Conservation (phyloP, 2,888 invertebrate species). For the Drosophila fungiperda region DNA sequence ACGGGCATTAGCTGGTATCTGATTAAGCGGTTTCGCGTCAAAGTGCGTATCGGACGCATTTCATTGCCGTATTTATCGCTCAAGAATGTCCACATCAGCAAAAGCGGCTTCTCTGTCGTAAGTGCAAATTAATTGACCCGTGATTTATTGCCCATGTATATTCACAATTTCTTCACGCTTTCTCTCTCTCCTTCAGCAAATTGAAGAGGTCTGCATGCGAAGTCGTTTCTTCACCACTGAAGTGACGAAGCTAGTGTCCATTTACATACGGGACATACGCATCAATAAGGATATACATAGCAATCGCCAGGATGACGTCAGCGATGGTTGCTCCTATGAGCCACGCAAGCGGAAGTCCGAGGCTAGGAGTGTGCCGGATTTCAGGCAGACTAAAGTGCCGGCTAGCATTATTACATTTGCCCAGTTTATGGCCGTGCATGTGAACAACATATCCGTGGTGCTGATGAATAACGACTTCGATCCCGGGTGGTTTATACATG, state of each 20-base stretch:
- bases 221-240: constrained; percentile 96
- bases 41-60: constrained; percentile 92
- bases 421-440: constrained; percentile 95
- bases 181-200: constrained; percentile 87
- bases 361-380: constrained; percentile 87
- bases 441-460: constrained; percentile 90
- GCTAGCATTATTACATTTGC: constrained; percentile 93
- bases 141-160: constrained; percentile 9
- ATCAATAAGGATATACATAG: constrained; percentile 91
- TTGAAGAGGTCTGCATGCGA: constrained; percentile 93
- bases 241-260: constrained; percentile 92
- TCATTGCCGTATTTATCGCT: constrained; percentile 91
- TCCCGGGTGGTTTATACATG: constrained; percentile 90
- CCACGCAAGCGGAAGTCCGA: constrained; percentile 71
- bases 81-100: constrained; percentile 92
- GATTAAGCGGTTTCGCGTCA: constrained; percentile 91
- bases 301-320: constrained; percentile 59
- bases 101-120: constrained; percentile 92
- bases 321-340: constrained; percentile 82
- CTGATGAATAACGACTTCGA: constrained; percentile 87
- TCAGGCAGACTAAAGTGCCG: constrained; percentile 91
- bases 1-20: constrained; percentile 92
- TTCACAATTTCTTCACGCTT: not conserved
- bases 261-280: constrained; percentile 92
- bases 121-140: constrained; percentile 82